Evolutionary conservation across 2,888 invertebrate genomes (phyloP).

Genomic region (Trissolcus brochymenae): DNA sequence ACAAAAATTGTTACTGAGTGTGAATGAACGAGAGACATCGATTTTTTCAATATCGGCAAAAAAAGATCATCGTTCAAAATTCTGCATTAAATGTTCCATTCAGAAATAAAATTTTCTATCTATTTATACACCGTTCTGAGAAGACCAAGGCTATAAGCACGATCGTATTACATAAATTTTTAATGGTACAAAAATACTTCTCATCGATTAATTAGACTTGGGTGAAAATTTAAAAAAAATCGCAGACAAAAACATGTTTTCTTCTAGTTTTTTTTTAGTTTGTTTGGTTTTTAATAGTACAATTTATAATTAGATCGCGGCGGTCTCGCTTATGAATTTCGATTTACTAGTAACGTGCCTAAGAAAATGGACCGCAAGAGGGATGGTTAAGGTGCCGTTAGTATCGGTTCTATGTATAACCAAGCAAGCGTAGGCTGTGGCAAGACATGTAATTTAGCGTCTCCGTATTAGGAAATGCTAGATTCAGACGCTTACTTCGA

Average conservation of each 20-base stretch:
- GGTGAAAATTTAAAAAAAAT: background rate
- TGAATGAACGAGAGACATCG: too few relatives aligned
- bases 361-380: constrained; percentile 55
- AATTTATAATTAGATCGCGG: constrained; percentile 10
- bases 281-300: too few relatives aligned
- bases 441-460: constrained; percentile 64
- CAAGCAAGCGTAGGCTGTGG: constrained; percentile 67
- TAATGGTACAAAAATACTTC: too few relatives aligned
- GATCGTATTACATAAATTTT: background rate
- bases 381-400: constrained; percentile 49
- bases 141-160: too few relatives aligned
- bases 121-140: too few relatives aligned
- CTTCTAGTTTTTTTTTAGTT: background rate
- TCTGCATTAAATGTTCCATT: too few relatives aligned
- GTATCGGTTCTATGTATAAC: constrained; percentile 67
- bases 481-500: constrained; percentile 76
- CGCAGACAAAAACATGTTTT: too few relatives aligned
- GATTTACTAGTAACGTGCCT: constrained; percentile 63
- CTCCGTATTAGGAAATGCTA: constrained; percentile 75
- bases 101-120: constrained; percentile 11
- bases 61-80: too few relatives aligned
- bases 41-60: too few relatives aligned
- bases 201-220: too few relatives aligned
- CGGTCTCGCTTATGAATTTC: constrained; percentile 28
- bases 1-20: too few relatives aligned